phyloP scores from a whole-genome alignment of 2,797 vertebrate genomes.

The Lemur catta region DNA sequence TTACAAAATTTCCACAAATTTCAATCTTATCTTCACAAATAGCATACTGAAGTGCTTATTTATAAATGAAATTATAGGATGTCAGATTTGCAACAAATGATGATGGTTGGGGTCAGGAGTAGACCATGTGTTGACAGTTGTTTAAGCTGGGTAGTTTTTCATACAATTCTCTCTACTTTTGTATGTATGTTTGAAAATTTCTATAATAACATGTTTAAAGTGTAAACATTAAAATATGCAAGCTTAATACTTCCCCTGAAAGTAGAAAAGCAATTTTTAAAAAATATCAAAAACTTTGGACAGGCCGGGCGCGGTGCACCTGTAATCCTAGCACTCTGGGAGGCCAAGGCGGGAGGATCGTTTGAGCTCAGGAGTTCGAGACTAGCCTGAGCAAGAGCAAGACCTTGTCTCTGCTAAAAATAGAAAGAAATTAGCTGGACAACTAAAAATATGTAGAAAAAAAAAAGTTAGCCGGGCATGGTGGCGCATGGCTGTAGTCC shows the following conservation, averaged over 20 bases:
- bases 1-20: constrained; percentile 7
- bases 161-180: not conserved
- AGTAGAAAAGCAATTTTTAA: not conserved
- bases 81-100: constrained; percentile 21
- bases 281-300: not conserved
- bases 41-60: not conserved
- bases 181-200: not conserved
- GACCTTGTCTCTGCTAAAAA: no score
- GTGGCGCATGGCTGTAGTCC: no score
- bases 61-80: constrained; percentile 6
- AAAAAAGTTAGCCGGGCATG: no score
- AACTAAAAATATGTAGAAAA: no score
- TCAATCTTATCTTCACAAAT: constrained; percentile 26
- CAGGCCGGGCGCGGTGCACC: not conserved
- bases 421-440: no score
- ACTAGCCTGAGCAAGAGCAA: no score
- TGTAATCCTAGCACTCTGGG: no score
- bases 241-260: not conserved
- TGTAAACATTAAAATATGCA: not conserved
- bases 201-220: constrained; percentile 22
- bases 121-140: not conserved
- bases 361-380: no score
- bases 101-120: not conserved
- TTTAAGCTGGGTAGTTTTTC: not conserved
- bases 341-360: no score